phyloP scores from a whole-genome alignment of 2,113 vertebrate species.

The Odontesthes bonariensis region DNA sequence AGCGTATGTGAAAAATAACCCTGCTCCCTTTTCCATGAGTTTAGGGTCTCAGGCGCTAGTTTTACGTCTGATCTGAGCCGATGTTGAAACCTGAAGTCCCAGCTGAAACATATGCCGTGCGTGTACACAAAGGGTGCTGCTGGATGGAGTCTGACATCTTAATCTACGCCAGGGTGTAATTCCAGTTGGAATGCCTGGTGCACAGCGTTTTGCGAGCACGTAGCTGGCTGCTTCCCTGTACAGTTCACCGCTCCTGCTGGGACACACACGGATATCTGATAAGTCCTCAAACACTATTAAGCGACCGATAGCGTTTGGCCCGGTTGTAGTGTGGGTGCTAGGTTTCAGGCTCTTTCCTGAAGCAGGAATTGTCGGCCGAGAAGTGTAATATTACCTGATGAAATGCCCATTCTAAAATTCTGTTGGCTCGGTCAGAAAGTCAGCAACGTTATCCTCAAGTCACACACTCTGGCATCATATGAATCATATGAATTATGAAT shows the following conservation, averaged over 20 bases:
- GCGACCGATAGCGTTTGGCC: constrained; percentile 47
- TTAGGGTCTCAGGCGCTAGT: no score
- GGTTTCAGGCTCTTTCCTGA: constrained; percentile 27
- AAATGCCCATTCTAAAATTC: constrained; percentile 48
- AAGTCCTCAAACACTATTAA: constrained; percentile 32
- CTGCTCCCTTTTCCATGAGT: no score
- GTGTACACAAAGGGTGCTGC: constrained; percentile 22
- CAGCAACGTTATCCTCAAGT: constrained; percentile 33
- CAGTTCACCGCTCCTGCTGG: constrained; percentile 43
- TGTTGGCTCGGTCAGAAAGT: constrained; percentile 49
- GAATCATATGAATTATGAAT: no score
- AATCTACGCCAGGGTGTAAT: constrained; percentile 54
- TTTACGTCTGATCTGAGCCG: no score
- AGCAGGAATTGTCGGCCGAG: constrained; percentile 60
- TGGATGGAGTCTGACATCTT: constrained; percentile 52
- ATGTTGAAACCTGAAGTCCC: no score
- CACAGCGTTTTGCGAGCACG: constrained; percentile 32
- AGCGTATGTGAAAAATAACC: no score
- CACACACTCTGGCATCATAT: constrained; percentile 1
- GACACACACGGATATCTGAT: constrained; percentile 51
- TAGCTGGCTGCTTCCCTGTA: constrained; percentile 29
- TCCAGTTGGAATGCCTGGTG: constrained; percentile 53
- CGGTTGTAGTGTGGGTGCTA: constrained; percentile 29
- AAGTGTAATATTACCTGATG: constrained; percentile 41
- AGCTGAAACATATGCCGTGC: no score